phyloP scores from a whole-genome alignment of 1,140 invertebrate genomes.

The Leptestheria dahalacensis region DNA sequence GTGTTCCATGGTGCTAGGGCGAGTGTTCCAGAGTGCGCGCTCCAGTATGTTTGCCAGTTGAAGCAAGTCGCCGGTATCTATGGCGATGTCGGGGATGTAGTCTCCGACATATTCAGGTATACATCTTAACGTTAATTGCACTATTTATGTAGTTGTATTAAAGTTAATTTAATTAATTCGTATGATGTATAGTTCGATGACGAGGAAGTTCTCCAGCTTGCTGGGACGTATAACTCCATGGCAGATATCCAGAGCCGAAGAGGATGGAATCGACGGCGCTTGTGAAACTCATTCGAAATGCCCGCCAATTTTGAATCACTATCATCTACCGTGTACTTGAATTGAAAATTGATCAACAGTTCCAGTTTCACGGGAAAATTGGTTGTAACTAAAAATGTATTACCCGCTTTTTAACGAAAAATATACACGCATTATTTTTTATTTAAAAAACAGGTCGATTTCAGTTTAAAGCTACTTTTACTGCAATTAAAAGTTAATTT shows the following conservation, averaged over 20 bases:
- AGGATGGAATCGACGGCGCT: neutral
- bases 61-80: neutral
- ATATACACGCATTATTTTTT: no score
- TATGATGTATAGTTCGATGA: neutral
- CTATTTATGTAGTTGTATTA: no score
- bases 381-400: no score
- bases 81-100: neutral
- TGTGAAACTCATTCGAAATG: neutral
- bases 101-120: neutral
- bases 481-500: no score
- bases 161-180: no score
- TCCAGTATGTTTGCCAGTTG: neutral
- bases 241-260: neutral
- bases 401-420: no score
- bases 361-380: no score
- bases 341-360: neutral
- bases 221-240: neutral
- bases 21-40: neutral
- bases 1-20: neutral
- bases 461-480: no score
- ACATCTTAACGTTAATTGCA: no score
- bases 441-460: no score
- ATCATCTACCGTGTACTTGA: neutral
- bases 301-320: neutral
- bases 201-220: neutral